A percentile compares a stretch with the other conserved stretches of the same genome.
Evolutionary conservation across 2,888 invertebrate species (phyloP).

Genomic region (Polydrusus tereticollis): DNA sequence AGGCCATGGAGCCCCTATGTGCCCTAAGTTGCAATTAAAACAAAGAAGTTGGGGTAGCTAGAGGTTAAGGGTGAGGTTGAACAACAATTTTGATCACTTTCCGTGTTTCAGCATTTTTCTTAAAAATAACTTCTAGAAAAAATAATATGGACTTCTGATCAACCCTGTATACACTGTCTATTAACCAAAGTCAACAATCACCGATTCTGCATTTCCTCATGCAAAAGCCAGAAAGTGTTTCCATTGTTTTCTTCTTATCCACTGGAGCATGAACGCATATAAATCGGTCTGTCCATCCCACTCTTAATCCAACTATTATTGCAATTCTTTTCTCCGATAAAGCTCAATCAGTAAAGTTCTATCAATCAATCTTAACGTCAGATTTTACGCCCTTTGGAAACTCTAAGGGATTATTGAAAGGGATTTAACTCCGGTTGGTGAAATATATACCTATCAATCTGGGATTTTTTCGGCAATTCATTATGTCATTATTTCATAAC

Average conservation of each 20-base stretch:
- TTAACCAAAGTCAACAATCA: no score
- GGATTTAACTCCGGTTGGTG: conserved; percentile 60
- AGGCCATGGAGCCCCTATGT: no score
- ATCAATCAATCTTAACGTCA: conserved; percentile 68
- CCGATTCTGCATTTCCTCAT: no score
- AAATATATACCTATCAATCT: conserved; percentile 66
- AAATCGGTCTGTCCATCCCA: conserved; percentile 43
- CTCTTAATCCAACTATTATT: conserved; percentile 63
- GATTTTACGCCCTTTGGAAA: conserved; percentile 56
- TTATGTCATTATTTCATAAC: conserved; percentile 25
- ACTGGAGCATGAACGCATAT: conserved; percentile 21
- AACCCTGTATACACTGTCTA: no score
- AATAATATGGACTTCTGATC: no score
- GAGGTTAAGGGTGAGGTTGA: no score
- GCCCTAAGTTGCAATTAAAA: no score
- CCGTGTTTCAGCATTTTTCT: no score
- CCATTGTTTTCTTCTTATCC: conserved; percentile 21
- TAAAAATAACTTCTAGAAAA: no score
- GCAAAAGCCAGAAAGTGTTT: neutral
- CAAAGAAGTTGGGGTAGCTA: no score
- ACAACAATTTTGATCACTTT: no score
- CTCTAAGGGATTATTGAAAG: conserved; percentile 58
- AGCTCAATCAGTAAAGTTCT: conserved; percentile 60
- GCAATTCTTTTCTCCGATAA: conserved; percentile 62
- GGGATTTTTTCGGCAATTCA: conserved; percentile 49